Evolutionary conservation across 2,888 invertebrate species (phyloP).

Genomic region (Sphinx pinastri): DNA sequence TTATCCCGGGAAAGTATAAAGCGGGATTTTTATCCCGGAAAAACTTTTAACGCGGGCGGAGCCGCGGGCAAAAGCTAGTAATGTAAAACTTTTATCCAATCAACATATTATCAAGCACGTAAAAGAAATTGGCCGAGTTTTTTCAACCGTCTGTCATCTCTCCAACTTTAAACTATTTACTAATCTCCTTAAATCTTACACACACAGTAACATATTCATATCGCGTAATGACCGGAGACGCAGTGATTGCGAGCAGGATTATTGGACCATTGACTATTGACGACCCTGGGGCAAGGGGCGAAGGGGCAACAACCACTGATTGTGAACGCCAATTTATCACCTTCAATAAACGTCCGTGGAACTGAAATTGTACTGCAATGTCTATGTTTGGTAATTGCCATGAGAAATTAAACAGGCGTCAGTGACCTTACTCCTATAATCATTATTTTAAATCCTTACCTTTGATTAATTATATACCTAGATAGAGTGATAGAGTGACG

Average conservation of each 20-base stretch:
- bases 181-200: background rate
- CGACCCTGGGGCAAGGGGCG: slow-evolving; percentile 3
- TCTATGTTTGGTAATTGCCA: background rate
- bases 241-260: slow-evolving; percentile 39
- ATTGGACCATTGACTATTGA: slow-evolving; percentile 30
- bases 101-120: too few relatives aligned
- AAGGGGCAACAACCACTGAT: slow-evolving; percentile 10
- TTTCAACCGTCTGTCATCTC: background rate
- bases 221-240: slow-evolving; percentile 34
- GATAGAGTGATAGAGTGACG: too few relatives aligned
- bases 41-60: too few relatives aligned
- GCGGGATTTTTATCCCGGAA: too few relatives aligned
- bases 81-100: too few relatives aligned
- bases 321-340: slow-evolving; percentile 17
- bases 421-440: too few relatives aligned
- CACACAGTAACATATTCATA: slow-evolving; percentile 30
- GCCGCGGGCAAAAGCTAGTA: too few relatives aligned
- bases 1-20: too few relatives aligned
- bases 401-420: background rate
- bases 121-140: too few relatives aligned
- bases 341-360: slow-evolving; percentile 7
- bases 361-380: slow-evolving; percentile 9
- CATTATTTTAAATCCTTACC: too few relatives aligned
- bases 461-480: too few relatives aligned
- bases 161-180: background rate